Evolutionary conservation across 37 sponge, comb jelly and placozoan genomes (phyloP).

Genomic region (Spongia lamella): DNA sequence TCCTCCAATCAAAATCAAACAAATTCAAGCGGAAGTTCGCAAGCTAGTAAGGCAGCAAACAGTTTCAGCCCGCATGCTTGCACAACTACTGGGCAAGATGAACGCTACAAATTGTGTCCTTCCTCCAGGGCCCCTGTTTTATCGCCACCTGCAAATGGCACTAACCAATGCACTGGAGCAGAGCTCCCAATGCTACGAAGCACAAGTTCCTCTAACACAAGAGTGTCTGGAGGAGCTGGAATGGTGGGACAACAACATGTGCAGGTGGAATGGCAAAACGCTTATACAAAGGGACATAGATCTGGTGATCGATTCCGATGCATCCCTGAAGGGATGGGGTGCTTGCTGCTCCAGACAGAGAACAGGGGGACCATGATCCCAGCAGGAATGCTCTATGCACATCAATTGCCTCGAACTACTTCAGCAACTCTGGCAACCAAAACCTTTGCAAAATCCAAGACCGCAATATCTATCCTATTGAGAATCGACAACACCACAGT

Average conservation of each 20-base stretch:
- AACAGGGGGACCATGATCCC: slow-evolving; percentile 33
- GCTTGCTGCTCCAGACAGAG: neutral
- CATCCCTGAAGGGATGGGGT: slow-evolving; percentile 49
- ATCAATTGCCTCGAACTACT: slow-evolving; percentile 52
- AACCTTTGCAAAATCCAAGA: slow-evolving; percentile 15
- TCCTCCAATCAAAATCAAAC: slow-evolving; percentile 9
- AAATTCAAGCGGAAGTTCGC: neutral
- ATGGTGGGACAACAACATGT: slow-evolving; percentile 38
- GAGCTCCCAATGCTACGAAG: slow-evolving; percentile 12
- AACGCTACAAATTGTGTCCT: slow-evolving; percentile 8
- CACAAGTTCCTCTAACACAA: neutral
- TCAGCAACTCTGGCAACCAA: slow-evolving; percentile 16
- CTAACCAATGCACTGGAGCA: neutral
- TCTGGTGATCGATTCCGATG: slow-evolving; percentile 37
- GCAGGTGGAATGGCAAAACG: slow-evolving; percentile 24
- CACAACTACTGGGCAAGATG: slow-evolving; percentile 23
- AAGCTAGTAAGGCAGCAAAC: neutral
- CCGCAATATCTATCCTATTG: slow-evolving; percentile 5
- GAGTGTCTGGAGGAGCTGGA: slow-evolving; percentile 23
- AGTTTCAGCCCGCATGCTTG: neutral
- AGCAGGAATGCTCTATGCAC: slow-evolving; percentile 24
- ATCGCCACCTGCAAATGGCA: slow-evolving; percentile 14
- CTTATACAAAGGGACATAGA: neutral
- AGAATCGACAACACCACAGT: slow-evolving; percentile 36
- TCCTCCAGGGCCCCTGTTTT: slow-evolving; percentile 19